Evolutionary conservation across 2,888 invertebrate genomes (phyloP).

Genomic region (Cabera pusaria): DNA sequence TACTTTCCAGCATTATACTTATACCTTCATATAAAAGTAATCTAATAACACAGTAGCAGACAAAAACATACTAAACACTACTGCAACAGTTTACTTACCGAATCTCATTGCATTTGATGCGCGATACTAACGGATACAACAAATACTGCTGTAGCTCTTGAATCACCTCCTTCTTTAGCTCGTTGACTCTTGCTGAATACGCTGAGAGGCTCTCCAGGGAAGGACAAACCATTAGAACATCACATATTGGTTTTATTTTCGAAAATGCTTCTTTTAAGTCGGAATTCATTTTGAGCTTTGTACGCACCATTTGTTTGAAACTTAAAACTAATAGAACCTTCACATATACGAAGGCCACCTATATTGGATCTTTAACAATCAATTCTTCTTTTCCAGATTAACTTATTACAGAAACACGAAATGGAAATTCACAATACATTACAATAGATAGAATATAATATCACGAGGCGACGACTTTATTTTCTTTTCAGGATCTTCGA

Average conservation of each 20-base stretch:
- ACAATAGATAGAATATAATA: no score
- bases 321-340: background rate
- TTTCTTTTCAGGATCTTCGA: no score
- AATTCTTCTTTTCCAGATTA: background rate
- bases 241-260: constrained; percentile 79
- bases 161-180: constrained; percentile 61
- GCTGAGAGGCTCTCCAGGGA: constrained; percentile 56
- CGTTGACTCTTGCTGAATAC: constrained; percentile 52
- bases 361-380: no score
- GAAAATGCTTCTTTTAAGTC: constrained; percentile 62
- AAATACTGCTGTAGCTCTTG: constrained; percentile 81
- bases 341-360: constrained; percentile 1
- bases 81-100: no score
- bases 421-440: no score
- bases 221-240: constrained; percentile 74
- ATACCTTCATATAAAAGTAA: no score
- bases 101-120: constrained; percentile 56
- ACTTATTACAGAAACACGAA: constrained; percentile 9
- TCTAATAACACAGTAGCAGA: no score
- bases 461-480: no score
- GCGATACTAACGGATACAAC: constrained; percentile 75
- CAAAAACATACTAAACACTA: no score
- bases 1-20: no score
- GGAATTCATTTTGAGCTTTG: constrained; percentile 49
- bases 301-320: constrained; percentile 15